These are phyloP conservation scores for Caenorhabditis angaria DNA, from an alignment of 2,888 invertebrate species.

Conservation along the genomic window DNA sequence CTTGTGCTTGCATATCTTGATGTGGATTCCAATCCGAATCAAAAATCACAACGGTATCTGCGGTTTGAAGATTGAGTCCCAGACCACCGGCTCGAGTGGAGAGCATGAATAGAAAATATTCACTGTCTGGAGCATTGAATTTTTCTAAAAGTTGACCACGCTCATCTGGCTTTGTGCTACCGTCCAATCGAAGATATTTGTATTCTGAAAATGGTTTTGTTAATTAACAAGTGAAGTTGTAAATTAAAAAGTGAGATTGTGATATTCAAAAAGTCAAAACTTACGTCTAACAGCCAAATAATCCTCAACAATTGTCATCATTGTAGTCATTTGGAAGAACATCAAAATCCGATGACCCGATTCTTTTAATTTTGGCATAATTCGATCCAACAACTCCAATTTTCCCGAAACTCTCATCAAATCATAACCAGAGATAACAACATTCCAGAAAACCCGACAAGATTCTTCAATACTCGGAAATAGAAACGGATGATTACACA, in stretches of 20 bases:
- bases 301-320: constrained; percentile 98
- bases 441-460: constrained; percentile 52
- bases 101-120: constrained; percentile 92
- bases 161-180: constrained; percentile 97
- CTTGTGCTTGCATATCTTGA: constrained; percentile 98
- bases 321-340: constrained; percentile 99
- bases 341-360: constrained; percentile 91
- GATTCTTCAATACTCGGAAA: constrained; percentile 91
- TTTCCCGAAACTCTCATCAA: constrained; percentile 93
- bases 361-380: constrained; percentile 90
- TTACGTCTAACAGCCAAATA: constrained; percentile 84
- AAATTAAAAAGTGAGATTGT: too few species aligned
- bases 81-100: constrained; percentile 83
- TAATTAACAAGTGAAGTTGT: neutral
- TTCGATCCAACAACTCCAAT: constrained; percentile 94
- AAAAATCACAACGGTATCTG: constrained; percentile 97
- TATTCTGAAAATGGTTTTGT: constrained; percentile 74
- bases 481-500: constrained; percentile 99
- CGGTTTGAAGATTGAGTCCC: constrained; percentile 95
- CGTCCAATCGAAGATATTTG: constrained; percentile 90
- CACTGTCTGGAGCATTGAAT: constrained; percentile 88
- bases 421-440: constrained; percentile 80
- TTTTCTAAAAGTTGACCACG: constrained; percentile 87
- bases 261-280: too few species aligned
- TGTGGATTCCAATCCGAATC: constrained; percentile 99